Evolutionary conservation across 2,113 vertebrate genomes (phyloP), one percentile per base, ranked within the genome.

Genomic region (Ceyx cyanopectus): DNA sequence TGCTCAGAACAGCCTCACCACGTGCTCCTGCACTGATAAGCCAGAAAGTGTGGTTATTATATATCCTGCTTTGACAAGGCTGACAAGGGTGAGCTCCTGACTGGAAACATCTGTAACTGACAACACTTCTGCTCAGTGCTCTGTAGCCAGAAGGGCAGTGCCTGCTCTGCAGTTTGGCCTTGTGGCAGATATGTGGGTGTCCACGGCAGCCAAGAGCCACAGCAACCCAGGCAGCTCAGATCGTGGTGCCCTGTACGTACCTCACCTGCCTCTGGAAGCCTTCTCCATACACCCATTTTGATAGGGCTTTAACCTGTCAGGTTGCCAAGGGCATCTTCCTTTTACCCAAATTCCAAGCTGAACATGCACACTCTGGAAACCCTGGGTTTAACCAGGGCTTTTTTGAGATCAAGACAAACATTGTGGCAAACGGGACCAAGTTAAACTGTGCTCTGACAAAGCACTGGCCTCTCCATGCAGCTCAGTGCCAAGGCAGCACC

Each of bases 111-210:
- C n/a, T 7, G 30, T 56, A 41, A 27, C 19, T 3, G 63, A 26
- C 51, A 92, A 41, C 66, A 3, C 22, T 78, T 21, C 70, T 48
- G 46, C 66, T 69, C 23, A 20, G 29, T 7, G n/a, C 15, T 29
- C 37, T 26, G 19, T 1, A 10, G 40, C 10, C 0, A 0, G 51
- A 61, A 79, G 63, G 26, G 14, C 5, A 56, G 58, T 2, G 11
- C n/a, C 14, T 81, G 63, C 63, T 73, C 23, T 41, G 68, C 60
- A 40, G 24, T 7, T 24, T 48, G 32, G 24, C 1, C 1, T 3
- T 30, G 15, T 1, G 9, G 81, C 69, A 30, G 23, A 60, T 54
- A 57, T 3, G 7, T 0, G 24, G 34, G 56, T 48, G 51, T 41
- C 54, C 2, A 3, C 4, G 3, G 5, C 16, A 37, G 56, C 30